Evolutionary conservation across 2,113 vertebrate genomes (phyloP), one percentile per base, ranked within the genome.

Genomic region (Paradisaea rubra): DNA sequence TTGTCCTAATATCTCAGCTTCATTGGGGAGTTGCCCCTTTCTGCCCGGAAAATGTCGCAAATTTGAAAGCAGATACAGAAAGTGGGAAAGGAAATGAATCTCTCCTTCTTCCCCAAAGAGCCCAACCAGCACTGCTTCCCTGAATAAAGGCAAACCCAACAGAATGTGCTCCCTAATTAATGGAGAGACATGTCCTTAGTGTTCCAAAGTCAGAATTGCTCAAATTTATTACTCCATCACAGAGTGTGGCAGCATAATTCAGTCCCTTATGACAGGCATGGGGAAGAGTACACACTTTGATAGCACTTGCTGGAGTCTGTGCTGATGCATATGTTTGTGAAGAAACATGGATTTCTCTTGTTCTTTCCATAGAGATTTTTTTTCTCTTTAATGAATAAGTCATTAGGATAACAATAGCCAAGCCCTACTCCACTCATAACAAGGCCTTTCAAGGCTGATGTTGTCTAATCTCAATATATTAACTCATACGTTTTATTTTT

Each of bases 321-420:
- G 89, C 81, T 83, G 89, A 35, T 91, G 89, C 78, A 79, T 77
- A 73, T 8, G 47, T 70, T 95, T 73, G 64, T 69, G 68, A 21
- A n/a, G 59, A 85, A 89, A 82, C 39, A 31, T 2, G 15, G 35
- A 65, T 91, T 92, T 74, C 78, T 94, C 85, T 89, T 66, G 28
- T 39, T 91, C 69, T 70, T 54, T 25, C 85, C 52, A 27, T 63
- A 93, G 16, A 82, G 87, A 88, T 93, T 94, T 95, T 65, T 54
- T 37, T 54, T 80, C 78, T 61, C 37, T 85, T 80, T 73, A 81
- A 90, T 89, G 81, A 95, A 79, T 85, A 94, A 89, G 41, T 76
- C 63, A 89, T 92, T 82, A 82, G 66, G 52, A 63, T 37, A 86
- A 87, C 63, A 84, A 56, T 13, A 83, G 54, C 47, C 61, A 70